phyloP scores from a whole-genome alignment of 2,113 vertebrate genomes.

The Heterotis niloticus region DNA sequence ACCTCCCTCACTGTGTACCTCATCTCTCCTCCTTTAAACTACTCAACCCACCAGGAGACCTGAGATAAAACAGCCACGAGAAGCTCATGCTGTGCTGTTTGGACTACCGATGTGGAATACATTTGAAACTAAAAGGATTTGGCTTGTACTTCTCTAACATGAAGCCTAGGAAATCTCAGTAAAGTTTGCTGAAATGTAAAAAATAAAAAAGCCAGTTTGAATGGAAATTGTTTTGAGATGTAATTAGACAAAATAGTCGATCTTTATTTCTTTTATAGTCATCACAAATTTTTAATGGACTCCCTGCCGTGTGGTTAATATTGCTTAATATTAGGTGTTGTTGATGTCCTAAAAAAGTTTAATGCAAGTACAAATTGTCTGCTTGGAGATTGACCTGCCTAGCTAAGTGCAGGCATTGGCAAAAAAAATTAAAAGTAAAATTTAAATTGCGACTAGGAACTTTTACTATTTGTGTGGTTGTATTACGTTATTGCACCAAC shows the following conservation, averaged over 20 bases:
- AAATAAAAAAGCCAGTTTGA: background rate
- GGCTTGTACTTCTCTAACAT: no score
- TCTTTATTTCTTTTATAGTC: background rate
- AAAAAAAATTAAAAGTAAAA: no score
- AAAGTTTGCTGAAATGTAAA: constrained; percentile 1
- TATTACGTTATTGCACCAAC: no score
- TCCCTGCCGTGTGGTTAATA: background rate
- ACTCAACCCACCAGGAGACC: background rate
- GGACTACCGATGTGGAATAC: background rate
- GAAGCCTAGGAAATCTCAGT: background rate
- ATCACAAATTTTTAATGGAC: background rate
- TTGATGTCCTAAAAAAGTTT: constrained; percentile 3
- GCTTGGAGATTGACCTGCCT: no score
- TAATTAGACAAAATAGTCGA: background rate
- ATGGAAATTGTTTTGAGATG: background rate
- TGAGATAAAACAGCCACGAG: background rate
- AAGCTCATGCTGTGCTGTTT: no score
- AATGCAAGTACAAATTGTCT: background rate
- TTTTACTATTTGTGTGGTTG: no score
- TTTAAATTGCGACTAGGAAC: no score
- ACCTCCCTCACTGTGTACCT: background rate
- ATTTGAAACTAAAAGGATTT: background rate
- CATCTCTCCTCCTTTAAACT: background rate
- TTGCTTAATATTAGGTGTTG: background rate
- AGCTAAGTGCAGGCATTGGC: no score